Evolutionary conservation across 2,113 vertebrate genomes (phyloP).

Genomic region (Sylvia atricapilla): DNA sequence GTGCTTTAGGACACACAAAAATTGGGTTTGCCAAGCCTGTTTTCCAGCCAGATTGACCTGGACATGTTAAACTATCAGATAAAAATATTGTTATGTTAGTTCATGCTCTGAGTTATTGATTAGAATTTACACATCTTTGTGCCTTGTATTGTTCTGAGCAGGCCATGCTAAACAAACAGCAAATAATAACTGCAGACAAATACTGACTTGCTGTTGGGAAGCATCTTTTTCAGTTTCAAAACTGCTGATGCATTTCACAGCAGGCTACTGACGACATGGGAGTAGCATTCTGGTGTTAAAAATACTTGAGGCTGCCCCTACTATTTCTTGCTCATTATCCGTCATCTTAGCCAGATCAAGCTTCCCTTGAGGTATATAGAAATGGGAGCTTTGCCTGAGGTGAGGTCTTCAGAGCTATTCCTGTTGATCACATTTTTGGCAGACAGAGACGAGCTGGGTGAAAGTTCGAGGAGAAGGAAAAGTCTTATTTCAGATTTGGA

Average conservation of each 20-base stretch:
- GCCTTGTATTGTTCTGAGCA: not conserved
- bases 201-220: not conserved
- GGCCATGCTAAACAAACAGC: not conserved
- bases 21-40: not conserved
- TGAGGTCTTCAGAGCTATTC: slow-evolving; percentile 1
- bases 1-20: not conserved
- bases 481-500: slow-evolving; percentile 4
- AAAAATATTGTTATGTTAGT: not conserved
- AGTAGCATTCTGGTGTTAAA: slow-evolving; percentile 59
- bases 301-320: slow-evolving; percentile 41
- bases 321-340: slow-evolving; percentile 57
- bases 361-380: slow-evolving; percentile 58
- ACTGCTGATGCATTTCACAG: slow-evolving; percentile 54
- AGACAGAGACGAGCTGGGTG: not conserved
- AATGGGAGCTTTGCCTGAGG: slow-evolving; percentile 50
- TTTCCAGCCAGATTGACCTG: not conserved
- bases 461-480: slow-evolving; percentile 22
- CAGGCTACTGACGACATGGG: slow-evolving; percentile 29
- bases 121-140: not conserved
- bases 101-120: not conserved
- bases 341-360: slow-evolving; percentile 46
- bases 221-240: slow-evolving; percentile 30
- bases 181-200: not conserved
- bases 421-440: slow-evolving; percentile 28
- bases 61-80: not conserved